Conservation (phyloP, 2,113 vertebrate genomes). For the Leptodactylus fuscus region DNA sequence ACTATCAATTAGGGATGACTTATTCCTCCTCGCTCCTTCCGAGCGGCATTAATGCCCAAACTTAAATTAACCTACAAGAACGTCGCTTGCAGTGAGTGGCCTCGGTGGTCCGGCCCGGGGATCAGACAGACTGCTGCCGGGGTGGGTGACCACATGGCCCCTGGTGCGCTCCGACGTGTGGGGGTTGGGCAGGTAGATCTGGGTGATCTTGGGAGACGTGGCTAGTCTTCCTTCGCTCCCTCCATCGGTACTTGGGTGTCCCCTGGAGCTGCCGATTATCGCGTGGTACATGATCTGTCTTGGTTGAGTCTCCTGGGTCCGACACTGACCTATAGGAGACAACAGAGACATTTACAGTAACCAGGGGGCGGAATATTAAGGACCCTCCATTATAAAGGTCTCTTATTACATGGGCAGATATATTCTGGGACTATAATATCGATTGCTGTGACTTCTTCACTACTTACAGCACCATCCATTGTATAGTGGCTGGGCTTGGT, state of each 20-base stretch:
- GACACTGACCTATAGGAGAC: slow-evolving; percentile 66
- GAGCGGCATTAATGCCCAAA: slow-evolving; percentile 42
- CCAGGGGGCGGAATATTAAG: neutral
- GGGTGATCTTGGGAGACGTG: slow-evolving; percentile 63
- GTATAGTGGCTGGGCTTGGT: too few species aligned
- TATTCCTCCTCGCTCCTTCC: slow-evolving; percentile 46
- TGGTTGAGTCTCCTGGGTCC: slow-evolving; percentile 63
- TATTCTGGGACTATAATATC: too few species aligned
- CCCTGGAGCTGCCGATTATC: slow-evolving; percentile 22
- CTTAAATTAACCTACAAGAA: slow-evolving; percentile 29
- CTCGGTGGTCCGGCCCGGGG: slow-evolving; percentile 47
- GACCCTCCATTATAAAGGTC: neutral
- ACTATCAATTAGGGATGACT: slow-evolving; percentile 58
- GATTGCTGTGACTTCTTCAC: too few species aligned
- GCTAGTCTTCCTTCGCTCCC: slow-evolving; percentile 58
- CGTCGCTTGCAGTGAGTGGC: slow-evolving; percentile 23
- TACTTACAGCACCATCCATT: too few species aligned
- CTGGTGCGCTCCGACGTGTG: slow-evolving; percentile 69
- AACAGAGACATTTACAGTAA: neutral
- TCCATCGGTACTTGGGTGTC: slow-evolving; percentile 7
- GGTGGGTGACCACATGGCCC: slow-evolving; percentile 62
- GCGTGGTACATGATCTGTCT: slow-evolving; percentile 35
- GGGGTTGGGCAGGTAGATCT: slow-evolving; percentile 65
- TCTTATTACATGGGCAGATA: too few species aligned
- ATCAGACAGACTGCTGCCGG: slow-evolving; percentile 61